A percentile compares a stretch with the other conserved stretches of the same genome.
phyloP scores from a whole-genome alignment of 2,113 vertebrate species.

The Rhabdomys dilectus region DNA sequence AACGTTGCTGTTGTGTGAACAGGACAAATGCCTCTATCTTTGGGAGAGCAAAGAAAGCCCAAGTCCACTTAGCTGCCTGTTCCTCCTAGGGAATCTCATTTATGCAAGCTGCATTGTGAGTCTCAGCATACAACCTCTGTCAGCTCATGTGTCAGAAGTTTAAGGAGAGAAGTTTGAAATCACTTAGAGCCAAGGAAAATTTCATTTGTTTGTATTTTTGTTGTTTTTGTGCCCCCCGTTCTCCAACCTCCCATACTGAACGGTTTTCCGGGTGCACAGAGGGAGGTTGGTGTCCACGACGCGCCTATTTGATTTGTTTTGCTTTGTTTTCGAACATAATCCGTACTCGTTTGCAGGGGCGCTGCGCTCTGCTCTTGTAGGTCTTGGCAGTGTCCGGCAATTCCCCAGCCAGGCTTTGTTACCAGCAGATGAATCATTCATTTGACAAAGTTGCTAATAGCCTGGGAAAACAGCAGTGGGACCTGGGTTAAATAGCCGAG shows the following conservation, averaged over 20 bases:
- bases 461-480: constrained; percentile 14
- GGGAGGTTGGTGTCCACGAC: too few relatives aligned
- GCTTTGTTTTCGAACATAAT: neutral
- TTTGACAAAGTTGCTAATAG: constrained; percentile 66
- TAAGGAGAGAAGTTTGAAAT: neutral
- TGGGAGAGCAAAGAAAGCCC: neutral
- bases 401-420: neutral
- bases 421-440: neutral
- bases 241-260: neutral
- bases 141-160: neutral
- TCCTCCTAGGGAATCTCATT: neutral
- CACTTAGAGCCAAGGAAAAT: neutral
- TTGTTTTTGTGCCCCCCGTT: neutral
- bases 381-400: neutral
- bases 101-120: neutral
- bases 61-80: neutral
- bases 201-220: neutral
- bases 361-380: neutral
- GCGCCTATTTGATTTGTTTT: neutral
- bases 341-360: neutral
- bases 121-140: neutral
- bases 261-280: neutral
- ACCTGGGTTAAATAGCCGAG: constrained; percentile 43
- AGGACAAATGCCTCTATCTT: neutral
- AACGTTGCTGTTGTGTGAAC: neutral